phyloP scores from a whole-genome alignment of 2,113 vertebrate species.

The Ailuropoda melanoleuca region DNA sequence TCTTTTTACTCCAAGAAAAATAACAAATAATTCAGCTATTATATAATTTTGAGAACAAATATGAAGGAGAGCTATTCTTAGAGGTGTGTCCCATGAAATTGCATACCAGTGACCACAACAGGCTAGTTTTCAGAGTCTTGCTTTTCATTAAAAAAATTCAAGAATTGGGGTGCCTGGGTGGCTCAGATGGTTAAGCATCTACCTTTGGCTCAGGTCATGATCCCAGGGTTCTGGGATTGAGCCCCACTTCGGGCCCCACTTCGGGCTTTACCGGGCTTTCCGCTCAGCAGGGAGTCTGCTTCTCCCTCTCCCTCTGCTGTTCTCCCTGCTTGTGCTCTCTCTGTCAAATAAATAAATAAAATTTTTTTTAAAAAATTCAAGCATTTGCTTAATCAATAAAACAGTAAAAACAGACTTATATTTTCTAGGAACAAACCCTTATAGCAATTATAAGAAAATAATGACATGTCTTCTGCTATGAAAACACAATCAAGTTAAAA shows the following conservation, averaged over 20 bases:
- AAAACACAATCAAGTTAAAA: neutral
- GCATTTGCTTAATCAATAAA: neutral
- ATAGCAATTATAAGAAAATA: neutral
- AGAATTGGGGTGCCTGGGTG: neutral
- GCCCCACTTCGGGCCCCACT: no score
- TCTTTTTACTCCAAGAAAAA: neutral
- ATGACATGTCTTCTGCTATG: neutral
- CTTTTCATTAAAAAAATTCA: neutral
- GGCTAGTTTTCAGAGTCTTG: neutral
- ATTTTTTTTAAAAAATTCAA: neutral
- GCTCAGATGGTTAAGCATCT: no score
- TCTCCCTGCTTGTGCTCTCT: no score
- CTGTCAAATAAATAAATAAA: no score
- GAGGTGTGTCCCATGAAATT: neutral
- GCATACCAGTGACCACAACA: neutral
- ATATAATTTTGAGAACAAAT: neutral
- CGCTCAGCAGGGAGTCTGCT: no score
- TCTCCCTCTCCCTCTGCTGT: no score
- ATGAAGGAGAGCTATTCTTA: neutral
- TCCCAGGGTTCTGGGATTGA: no score
- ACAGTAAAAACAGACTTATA: neutral
- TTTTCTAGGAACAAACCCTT: neutral
- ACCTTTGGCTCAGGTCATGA: no score
- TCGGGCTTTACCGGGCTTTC: no score
- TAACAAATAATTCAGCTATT: neutral